A percentile compares a stretch with the other conserved stretches of the same genome.
phyloP scores from a whole-genome alignment of 2,888 invertebrate species.

The Anagyrus pseudococci region DNA sequence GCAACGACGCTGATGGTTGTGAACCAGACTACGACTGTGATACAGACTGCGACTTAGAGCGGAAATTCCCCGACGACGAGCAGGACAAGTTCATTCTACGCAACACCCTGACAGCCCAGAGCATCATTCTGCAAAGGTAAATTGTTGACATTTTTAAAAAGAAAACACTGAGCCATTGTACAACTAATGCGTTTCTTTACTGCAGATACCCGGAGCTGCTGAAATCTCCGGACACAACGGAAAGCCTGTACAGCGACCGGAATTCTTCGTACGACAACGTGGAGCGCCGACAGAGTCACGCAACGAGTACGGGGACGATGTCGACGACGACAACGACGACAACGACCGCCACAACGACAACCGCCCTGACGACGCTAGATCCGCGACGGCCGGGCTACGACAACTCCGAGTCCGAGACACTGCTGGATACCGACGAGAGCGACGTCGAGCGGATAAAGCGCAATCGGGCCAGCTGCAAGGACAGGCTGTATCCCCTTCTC shows the following conservation, averaged over 20 bases:
- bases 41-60: conserved; percentile 62
- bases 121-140: conserved; percentile 79
- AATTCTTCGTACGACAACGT: conserved; percentile 83
- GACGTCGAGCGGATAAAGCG: conserved; percentile 59
- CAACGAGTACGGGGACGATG: background rate
- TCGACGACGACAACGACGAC: background rate
- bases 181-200: background rate
- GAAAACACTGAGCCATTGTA: background rate
- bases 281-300: conserved; percentile 58
- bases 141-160: background rate
- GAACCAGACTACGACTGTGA: conserved; percentile 66
- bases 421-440: conserved; percentile 65
- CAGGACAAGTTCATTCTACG: conserved; percentile 62
- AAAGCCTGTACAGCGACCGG: conserved; percentile 56
- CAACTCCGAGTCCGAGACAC: conserved; percentile 57
- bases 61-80: conserved; percentile 61
- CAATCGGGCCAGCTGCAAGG: conserved; percentile 75
- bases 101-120: conserved; percentile 75
- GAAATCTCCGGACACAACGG: conserved; percentile 63
- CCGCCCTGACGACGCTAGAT: conserved; percentile 45
- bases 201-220: conserved; percentile 75
- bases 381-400: conserved; percentile 49
- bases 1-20: conserved; percentile 65
- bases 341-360: conserved; percentile 10
- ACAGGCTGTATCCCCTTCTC: conserved; percentile 76